phyloP scores from a whole-genome alignment of 2,113 vertebrate genomes.

The Pterocles orientalis region DNA sequence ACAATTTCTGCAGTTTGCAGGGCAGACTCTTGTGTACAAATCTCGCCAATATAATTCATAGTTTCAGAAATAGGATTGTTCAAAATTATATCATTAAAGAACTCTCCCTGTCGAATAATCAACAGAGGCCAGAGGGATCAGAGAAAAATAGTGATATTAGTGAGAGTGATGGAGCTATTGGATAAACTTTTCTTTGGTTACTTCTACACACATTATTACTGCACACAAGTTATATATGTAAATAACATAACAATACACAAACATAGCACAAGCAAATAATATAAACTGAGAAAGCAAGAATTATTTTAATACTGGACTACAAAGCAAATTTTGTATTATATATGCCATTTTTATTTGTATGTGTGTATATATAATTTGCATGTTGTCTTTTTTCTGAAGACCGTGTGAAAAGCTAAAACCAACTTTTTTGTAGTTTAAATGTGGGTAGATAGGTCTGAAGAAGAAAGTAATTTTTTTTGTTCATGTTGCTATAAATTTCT shows the following conservation, averaged over 20 bases:
- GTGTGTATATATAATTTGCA: background rate
- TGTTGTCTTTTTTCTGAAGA: background rate
- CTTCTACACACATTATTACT: background rate
- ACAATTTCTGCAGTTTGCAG: background rate
- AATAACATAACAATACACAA: background rate
- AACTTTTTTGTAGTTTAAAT: background rate
- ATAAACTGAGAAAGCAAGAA: background rate
- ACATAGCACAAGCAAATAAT: background rate
- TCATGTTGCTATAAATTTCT: background rate
- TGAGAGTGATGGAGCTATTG: background rate
- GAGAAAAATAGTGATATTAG: background rate
- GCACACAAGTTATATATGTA: background rate
- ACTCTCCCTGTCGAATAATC: background rate
- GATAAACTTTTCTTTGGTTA: background rate
- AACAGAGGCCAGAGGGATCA: background rate
- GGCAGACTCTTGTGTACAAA: background rate
- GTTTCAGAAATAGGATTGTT: background rate
- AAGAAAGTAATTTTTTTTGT: background rate
- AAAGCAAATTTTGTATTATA: background rate
- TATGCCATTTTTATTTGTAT: background rate
- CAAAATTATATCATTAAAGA: background rate
- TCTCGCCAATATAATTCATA: background rate
- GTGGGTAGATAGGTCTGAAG: background rate
- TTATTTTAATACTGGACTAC: background rate
- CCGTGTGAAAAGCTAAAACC: background rate